Percentiles rank a stretch among this genome's conserved stretches.
Conservation (phyloP, 2,797 vertebrate species). For the Falco rusticolus region DNA sequence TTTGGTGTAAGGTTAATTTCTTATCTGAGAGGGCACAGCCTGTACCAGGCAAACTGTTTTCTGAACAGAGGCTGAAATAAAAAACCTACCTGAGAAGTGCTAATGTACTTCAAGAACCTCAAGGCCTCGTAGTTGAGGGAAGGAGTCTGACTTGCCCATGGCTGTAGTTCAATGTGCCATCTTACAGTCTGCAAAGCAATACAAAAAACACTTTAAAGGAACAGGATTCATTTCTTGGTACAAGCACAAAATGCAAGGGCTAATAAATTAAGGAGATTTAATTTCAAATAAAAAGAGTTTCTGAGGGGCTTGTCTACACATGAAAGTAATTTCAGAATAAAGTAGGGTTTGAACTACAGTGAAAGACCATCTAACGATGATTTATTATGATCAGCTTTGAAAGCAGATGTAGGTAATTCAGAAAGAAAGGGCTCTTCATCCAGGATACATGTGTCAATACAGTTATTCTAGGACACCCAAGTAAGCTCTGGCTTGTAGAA, state of each 20-base stretch:
- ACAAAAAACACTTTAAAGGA: neutral
- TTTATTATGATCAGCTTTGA: neutral
- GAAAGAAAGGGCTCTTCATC: neutral
- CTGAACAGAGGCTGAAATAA: neutral
- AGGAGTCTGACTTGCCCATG: constrained; percentile 85
- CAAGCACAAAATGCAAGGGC: neutral
- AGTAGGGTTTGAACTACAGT: neutral
- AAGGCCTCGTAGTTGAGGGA: constrained; percentile 88
- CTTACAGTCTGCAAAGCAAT: constrained; percentile 79
- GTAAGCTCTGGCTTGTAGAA: neutral
- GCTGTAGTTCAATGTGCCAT: constrained; percentile 91
- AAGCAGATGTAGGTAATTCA: neutral
- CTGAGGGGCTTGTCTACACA: neutral
- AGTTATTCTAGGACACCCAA: neutral
- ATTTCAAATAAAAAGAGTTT: neutral
- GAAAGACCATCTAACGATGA: neutral
- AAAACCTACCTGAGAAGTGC: constrained; percentile 86
- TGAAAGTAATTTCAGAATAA: constrained; percentile 4
- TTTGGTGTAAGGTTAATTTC: neutral
- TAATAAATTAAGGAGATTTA: neutral
- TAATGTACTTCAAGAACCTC: constrained; percentile 91
- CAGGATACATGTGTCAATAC: neutral
- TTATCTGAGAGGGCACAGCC: neutral
- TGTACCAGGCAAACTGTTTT: neutral
- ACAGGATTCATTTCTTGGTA: neutral